Percentiles rank a stretch among this genome's conserved stretches.
Conservation (phyloP, 2,888 invertebrate genomes). For the Euclidia mi region DNA sequence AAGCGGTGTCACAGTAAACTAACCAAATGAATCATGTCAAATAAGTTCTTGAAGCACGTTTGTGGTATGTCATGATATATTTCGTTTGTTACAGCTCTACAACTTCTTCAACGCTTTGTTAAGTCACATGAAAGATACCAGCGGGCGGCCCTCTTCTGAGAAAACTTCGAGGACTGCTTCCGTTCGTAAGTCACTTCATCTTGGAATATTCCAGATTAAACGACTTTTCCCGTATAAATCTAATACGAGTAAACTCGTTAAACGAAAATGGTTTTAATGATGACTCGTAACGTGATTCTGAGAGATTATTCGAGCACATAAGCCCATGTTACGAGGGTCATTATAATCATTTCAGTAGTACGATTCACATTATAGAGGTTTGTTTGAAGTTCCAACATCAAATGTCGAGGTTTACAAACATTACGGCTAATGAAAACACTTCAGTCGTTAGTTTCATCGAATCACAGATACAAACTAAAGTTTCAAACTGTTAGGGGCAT, state of each 20-base stretch:
- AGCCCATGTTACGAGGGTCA: conserved; percentile 1
- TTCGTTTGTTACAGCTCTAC: conserved; percentile 93
- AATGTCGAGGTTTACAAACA: conserved; percentile 25
- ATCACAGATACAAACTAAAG: conserved; percentile 22
- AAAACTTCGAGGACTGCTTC: conserved; percentile 92
- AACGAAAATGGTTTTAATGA: conserved; percentile 43
- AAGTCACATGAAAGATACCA: conserved; percentile 94
- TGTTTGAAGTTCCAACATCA: conserved; percentile 20
- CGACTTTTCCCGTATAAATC: conserved; percentile 26
- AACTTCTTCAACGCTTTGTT: conserved; percentile 98
- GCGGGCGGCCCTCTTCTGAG: conserved; percentile 90
- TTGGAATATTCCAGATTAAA: conserved; percentile 40
- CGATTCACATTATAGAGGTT: conserved; percentile 25
- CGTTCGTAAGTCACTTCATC: conserved; percentile 78
- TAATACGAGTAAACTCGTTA: no score
- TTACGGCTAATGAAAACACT: conserved; percentile 33
- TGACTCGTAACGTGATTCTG: conserved; percentile 21
- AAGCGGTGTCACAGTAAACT: no score
- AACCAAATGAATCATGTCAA: no score
- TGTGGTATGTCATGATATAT: background rate
- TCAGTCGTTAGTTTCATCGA: conserved; percentile 23
- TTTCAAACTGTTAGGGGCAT: conserved; percentile 24
- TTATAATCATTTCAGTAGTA: conserved; percentile 27
- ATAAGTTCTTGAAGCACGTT: no score
- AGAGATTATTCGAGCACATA: conserved; percentile 18